Base-by-base conservation (phyloP, 2,797 vertebrate genomes). In the Borostomias antarcticus region DNA sequence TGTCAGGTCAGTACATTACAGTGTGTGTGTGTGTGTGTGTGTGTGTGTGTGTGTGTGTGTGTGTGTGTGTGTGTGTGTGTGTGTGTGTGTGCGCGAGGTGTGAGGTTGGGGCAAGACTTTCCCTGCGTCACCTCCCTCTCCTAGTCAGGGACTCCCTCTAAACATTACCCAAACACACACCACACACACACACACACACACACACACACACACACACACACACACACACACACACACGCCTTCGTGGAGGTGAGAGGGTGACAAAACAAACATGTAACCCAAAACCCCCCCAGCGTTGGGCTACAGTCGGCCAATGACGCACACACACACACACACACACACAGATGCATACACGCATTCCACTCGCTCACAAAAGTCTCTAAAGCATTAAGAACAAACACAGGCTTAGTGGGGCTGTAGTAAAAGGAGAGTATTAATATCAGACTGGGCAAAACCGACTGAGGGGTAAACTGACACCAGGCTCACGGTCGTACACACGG, bases 401-500 rank as follows among this genome's bases (percentile, higher is more conserved):
- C 32, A 6, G 58, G 68, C 78, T 78, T 85, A 80, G 82, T 80
- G 4, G 62, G 70, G 83, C 86, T 66, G 81, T 1, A 17, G 52
- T 54, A 29, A n/a, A 54, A 17, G 47, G 84, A 77, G 75, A 40
- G 68, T 78, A 83, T 88, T 88, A 77, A 84, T 74, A 75, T 82
- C 73, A 65, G 58, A 82, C 84, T 85, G 84, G 80, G 70, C 60
- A 78, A 80, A 76, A 73, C 72, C 78, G 77, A 78, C 85, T 85
- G 71, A 82, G 83, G 66, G 73, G 80, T 81, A 86, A 87, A 62
- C 67, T 53, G 78, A 88, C 78, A 75, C 63, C 19, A 26, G 69
- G 88, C 81, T 86, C 85, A 85, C 56, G 86, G 79, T 78, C 77
- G 79, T 57, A 78, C 72, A 70, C 33, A 51, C 57, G 26, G 77